These are phyloP conservation scores for Hemaris fuciformis DNA, from an alignment of 2,888 invertebrate genomes.

Conservation along the genomic window DNA sequence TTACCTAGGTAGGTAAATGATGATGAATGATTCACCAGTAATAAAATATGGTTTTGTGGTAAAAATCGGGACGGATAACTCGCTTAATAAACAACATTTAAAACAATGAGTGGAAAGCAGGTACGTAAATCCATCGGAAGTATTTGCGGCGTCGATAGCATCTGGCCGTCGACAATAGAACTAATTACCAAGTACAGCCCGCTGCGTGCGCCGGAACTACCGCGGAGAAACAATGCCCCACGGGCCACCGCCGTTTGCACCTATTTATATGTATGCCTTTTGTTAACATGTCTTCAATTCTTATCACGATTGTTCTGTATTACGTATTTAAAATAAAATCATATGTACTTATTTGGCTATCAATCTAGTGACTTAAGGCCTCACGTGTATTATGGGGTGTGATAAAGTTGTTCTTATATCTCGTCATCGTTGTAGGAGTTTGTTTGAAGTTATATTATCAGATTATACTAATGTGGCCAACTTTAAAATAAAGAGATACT, in stretches of 20 bases:
- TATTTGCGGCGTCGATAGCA: slow-evolving; percentile 67
- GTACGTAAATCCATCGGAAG: slow-evolving; percentile 76
- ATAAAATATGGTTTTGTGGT: neutral
- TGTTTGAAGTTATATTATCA: too few relatives aligned
- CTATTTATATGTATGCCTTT: slow-evolving; percentile 46
- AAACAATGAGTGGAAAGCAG: slow-evolving; percentile 74
- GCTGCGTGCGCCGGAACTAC: slow-evolving; percentile 53
- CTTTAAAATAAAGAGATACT: too few relatives aligned
- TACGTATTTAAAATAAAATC: neutral
- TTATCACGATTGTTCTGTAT: slow-evolving; percentile 40
- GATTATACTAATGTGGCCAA: too few relatives aligned
- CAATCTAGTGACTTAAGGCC: neutral
- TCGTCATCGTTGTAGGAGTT: too few relatives aligned
- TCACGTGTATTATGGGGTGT: neutral
- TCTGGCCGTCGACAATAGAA: slow-evolving; percentile 71
- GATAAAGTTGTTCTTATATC: neutral
- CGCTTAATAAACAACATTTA: slow-evolving; percentile 40
- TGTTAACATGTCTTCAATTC: slow-evolving; percentile 50
- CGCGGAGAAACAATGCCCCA: slow-evolving; percentile 54
- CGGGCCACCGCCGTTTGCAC: slow-evolving; percentile 31
- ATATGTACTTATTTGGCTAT: neutral
- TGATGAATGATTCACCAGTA: too few relatives aligned
- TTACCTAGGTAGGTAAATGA: too few relatives aligned
- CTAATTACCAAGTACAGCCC: slow-evolving; percentile 67
- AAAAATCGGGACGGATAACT: slow-evolving; percentile 7